Evolutionary conservation across 2,797 vertebrate genomes (phyloP), one percentile per base, ranked within the genome.

Genomic region (Paedocypris micromegethes): DNA sequence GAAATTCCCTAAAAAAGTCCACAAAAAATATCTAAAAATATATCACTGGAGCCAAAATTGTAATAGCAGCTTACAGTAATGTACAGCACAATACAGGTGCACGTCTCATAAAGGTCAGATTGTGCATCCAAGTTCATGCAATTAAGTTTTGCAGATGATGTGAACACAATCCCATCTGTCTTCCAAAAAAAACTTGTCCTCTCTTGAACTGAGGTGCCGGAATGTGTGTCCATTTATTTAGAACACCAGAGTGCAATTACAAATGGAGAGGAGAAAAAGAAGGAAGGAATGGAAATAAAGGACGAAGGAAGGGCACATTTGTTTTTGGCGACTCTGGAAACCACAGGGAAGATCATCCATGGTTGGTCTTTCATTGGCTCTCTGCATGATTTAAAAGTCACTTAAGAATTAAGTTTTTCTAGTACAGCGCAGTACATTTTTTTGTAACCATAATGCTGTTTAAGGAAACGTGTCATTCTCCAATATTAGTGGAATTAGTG

Each of bases 331-430:
- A 65, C 73, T 72, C 79, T 61, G 73, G 55, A 60, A 60, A 60
- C 45, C 64, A 43, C 64, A 61, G 46, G 56, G 64, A 50, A 45
- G 53, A 72, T 72, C 5, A 76, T 79, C 77, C 75, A 81, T 65
- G 64, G 62, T 74, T 65, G 69, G 41, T 60, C 45, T 42, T 43
- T 40, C 72, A 70, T 70, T 72, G 37, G 3, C 40, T 53, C 7
- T 60, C 44, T 44, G 9, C 38, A 39, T 66, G 73, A 58, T 74
- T 66, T 51, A 66, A 70, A 46, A 59, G 6, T 68, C 59, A 67
- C 55, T 5, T 45, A 77, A 72, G 70, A 76, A 73, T 81, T 72
- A 7, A 42, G 66, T 73, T 82, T 79, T 83, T 60, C 64, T 56
- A 43, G 49, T 55, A 65, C 75, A 76, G 65, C 76, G 77, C 69